Conservation (phyloP, 1,140 invertebrate genomes). For the Megalonaias nervosa region DNA sequence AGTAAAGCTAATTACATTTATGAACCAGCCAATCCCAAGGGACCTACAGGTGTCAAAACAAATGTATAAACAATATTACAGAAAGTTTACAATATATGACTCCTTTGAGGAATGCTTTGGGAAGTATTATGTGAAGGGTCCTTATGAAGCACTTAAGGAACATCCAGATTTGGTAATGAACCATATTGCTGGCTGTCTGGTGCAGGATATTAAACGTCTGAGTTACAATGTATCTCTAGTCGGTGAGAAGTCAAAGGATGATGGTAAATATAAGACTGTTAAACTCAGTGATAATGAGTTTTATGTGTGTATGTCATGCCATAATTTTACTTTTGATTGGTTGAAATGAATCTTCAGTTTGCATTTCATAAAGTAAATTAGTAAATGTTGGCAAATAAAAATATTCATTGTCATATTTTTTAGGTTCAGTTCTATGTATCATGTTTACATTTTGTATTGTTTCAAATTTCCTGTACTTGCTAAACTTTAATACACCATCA, state of each 20-base stretch:
- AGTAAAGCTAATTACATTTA: slow-evolving; percentile 39
- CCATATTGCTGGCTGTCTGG: slow-evolving; percentile 36
- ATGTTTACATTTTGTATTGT: no score
- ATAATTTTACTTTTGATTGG: slow-evolving; percentile 50
- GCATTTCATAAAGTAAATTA: no score
- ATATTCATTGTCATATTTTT: no score
- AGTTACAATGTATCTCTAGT: slow-evolving; percentile 35
- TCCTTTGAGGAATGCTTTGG: slow-evolving; percentile 48
- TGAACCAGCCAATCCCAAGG: slow-evolving; percentile 50
- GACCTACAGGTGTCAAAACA: slow-evolving; percentile 51
- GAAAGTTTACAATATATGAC: slow-evolving; percentile 43
- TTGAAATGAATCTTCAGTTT: neutral
- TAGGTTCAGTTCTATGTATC: no score
- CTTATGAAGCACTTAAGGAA: slow-evolving; percentile 38
- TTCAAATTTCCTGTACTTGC: no score
- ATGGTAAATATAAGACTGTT: slow-evolving; percentile 44
- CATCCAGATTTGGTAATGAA: slow-evolving; percentile 45
- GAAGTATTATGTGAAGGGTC: slow-evolving; percentile 44
- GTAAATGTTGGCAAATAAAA: no score
- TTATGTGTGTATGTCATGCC: slow-evolving; percentile 44
- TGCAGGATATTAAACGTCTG: slow-evolving; percentile 32
- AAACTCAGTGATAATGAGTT: slow-evolving; percentile 47
- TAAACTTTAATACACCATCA: no score
- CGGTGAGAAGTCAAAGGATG: slow-evolving; percentile 35
- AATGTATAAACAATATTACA: slow-evolving; percentile 49